Percentiles rank a stretch among this genome's conserved stretches.
phyloP scores from a whole-genome alignment of 2,797 vertebrate species.

The Phrynocephalus guinanensis region DNA sequence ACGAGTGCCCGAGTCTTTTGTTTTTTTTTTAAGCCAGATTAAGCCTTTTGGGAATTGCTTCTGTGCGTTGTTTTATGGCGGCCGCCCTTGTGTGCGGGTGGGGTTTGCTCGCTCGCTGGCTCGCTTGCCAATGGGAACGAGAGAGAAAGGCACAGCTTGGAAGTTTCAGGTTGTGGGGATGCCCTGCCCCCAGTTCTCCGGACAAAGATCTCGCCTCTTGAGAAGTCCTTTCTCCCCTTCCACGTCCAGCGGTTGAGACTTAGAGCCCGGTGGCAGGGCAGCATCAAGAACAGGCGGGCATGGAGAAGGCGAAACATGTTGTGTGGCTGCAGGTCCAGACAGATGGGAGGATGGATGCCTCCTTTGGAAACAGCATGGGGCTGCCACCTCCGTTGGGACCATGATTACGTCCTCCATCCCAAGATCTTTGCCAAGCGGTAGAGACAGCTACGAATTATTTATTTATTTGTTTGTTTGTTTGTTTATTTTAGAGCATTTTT shows the following conservation, averaged over 20 bases:
- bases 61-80: neutral
- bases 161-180: neutral
- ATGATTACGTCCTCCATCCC: no score
- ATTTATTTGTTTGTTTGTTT: no score
- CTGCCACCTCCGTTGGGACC: no score
- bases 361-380: no score
- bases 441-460: neutral
- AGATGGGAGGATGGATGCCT: no score
- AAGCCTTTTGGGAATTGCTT: neutral
- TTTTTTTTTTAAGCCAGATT: neutral
- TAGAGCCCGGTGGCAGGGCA: no score
- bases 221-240: neutral
- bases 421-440: neutral
- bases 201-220: neutral
- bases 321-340: no score
- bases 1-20: neutral
- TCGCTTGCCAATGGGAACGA: neutral
- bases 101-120: neutral
- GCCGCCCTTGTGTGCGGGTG: no score
- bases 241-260: neutral
- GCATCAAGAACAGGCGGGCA: no score
- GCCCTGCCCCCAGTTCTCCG: neutral
- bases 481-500: no score
- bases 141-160: neutral
- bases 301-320: no score